Conservation (phyloP, 2,113 vertebrate genomes). For the Fregetta grallaria region DNA sequence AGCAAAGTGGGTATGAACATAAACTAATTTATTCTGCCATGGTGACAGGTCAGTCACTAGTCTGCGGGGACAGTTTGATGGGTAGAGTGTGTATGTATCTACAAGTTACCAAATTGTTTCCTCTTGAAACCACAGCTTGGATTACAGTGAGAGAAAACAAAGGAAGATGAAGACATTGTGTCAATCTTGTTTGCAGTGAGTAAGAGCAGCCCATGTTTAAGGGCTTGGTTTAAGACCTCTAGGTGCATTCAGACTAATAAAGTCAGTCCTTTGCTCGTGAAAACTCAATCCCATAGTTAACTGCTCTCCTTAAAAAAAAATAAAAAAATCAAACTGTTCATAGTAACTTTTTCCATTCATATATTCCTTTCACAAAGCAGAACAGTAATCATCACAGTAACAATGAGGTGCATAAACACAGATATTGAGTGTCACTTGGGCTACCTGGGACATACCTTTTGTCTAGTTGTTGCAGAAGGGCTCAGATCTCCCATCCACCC, state of each 20-base stretch:
- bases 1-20: not conserved
- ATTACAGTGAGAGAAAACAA: slow-evolving; percentile 33
- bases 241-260: not conserved
- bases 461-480: not conserved
- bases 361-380: not conserved
- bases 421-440: not conserved
- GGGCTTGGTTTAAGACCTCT: not conserved
- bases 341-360: not conserved
- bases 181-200: not conserved
- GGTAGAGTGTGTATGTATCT: not conserved
- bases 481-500: not conserved
- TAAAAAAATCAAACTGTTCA: not conserved
- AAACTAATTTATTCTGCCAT: not conserved
- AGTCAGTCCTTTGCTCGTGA: not conserved
- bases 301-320: not conserved
- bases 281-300: not conserved
- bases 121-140: slow-evolving; percentile 27
- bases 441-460: not conserved
- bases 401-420: fast-evolving
- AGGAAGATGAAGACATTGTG: slow-evolving; percentile 25
- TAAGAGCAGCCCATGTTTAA: not conserved
- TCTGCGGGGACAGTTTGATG: not conserved
- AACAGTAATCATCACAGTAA: not conserved
- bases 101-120: slow-evolving; percentile 14
- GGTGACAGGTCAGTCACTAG: not conserved